phyloP scores from a whole-genome alignment of 2,797 vertebrate genomes.

The Gymnodraco acuticeps region DNA sequence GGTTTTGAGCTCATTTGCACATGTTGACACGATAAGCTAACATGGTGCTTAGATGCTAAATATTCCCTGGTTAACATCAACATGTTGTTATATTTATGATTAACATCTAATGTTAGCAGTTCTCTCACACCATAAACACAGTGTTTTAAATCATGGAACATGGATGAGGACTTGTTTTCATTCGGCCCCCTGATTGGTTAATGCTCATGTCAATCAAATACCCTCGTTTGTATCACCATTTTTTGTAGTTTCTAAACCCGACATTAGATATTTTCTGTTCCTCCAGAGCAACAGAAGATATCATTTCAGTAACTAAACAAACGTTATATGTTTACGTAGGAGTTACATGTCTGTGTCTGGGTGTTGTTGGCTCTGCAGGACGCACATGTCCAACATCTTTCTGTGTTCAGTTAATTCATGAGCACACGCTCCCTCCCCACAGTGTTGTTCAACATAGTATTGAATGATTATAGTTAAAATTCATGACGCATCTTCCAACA shows the following conservation, averaged over 20 bases:
- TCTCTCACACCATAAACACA: neutral
- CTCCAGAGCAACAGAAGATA: neutral
- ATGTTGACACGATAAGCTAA: neutral
- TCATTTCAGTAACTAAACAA: too few relatives aligned
- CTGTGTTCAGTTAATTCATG: constrained; percentile 10
- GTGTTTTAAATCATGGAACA: too few relatives aligned
- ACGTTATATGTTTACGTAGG: neutral
- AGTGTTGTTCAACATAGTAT: constrained; percentile 8
- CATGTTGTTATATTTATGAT: neutral
- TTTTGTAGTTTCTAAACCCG: neutral
- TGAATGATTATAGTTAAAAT: constrained; percentile 35
- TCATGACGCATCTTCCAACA: constrained; percentile 17
- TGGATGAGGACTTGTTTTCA: neutral
- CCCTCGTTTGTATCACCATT: too few relatives aligned
- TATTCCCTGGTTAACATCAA: neutral
- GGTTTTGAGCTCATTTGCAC: neutral
- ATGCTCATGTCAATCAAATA: neutral
- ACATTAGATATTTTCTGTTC: neutral
- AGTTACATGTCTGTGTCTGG: neutral
- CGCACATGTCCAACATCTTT: neutral
- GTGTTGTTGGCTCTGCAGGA: neutral
- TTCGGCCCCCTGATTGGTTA: neutral
- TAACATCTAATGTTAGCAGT: neutral
- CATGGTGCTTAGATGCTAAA: neutral
- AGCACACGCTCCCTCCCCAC: constrained; percentile 8